phyloP scores from a whole-genome alignment of 2,113 vertebrate genomes.

The Halichoerus grypus region DNA sequence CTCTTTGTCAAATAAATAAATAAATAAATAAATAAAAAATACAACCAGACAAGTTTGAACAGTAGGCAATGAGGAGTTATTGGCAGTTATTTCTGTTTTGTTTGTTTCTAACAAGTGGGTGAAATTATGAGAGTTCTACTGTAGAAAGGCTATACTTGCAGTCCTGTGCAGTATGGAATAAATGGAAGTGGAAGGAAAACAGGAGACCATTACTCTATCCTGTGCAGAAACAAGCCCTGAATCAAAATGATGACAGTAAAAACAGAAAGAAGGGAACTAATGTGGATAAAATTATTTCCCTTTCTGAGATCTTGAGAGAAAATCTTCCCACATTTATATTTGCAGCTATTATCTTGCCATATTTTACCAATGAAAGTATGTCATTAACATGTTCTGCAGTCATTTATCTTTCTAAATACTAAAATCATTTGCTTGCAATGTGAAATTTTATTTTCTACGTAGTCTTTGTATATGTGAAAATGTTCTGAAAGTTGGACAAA shows the following conservation, averaged over 20 bases:
- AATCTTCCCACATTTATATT: slow-evolving; percentile 42
- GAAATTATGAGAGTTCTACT: not conserved
- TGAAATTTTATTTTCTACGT: not conserved
- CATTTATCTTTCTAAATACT: slow-evolving; percentile 1
- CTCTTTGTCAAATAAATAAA: no score
- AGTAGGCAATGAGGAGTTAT: not conserved
- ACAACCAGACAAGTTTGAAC: not conserved
- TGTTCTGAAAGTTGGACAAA: not conserved
- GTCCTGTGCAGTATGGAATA: not conserved
- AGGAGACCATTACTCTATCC: not conserved
- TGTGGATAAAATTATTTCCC: not conserved
- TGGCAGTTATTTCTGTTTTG: not conserved
- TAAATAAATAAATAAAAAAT: not conserved
- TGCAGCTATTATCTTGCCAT: slow-evolving; percentile 23
- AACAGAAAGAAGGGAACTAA: not conserved
- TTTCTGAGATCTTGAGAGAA: slow-evolving; percentile 38
- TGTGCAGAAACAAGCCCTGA: not conserved
- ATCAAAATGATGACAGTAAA: not conserved
- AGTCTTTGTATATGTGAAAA: not conserved
- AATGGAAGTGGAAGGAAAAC: not conserved
- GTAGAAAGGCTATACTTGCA: not conserved
- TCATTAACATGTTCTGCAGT: not conserved
- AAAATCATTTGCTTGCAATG: not conserved
- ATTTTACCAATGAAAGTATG: slow-evolving; percentile 23
- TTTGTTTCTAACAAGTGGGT: not conserved